Base-by-base conservation (phyloP, 2,888 invertebrate species). In the Sericinus montela region DNA sequence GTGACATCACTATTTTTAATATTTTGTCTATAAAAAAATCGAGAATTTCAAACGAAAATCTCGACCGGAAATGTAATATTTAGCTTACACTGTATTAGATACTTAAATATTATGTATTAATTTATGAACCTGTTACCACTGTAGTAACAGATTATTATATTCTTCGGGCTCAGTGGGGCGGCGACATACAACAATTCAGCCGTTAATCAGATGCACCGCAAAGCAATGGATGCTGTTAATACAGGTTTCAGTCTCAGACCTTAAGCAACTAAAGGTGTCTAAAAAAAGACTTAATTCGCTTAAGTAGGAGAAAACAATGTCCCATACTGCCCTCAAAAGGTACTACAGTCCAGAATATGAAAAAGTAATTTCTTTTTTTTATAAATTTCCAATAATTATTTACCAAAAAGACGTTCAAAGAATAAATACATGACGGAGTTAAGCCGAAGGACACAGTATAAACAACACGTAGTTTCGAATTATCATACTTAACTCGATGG, bases 41-140 rank as follows among this genome's bases (percentile, higher is more conserved):
- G 60, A 66, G 55, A 63, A 64, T 65, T 63, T 58, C 65, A 69
- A 75, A 72, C 62, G 58, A 65, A 69, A 64, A 60, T 60, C 63
- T 64, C 59, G 63, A 48, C 58, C 53, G 54, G 69, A 69, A 25
- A 25, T 25, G 6, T 68, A n/a, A n/a, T n/a, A 65, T 61, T 57
- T 58, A 25, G 58, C 62, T 66, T 70, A 70, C 57, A 62, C 62
- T 65, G 59, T 68, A 13, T 32, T 32, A 66, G 53, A 61, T 58
- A 59, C 56, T 54, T 62, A 60, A 54, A 66, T 55, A 49, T 70
- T 70, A 74, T 65, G 60, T 65, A 60, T 19, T 68, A 15, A 28
- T 40, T 28, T 41, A 41, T 28, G 37, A 30, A 30, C 30, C 13
- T 37, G 45, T 38, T 5, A 30, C 45, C 45, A 38, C 4, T 30